Evolutionary conservation across 2,113 vertebrate species (phyloP).

Genomic region (Daboia siamensis): DNA sequence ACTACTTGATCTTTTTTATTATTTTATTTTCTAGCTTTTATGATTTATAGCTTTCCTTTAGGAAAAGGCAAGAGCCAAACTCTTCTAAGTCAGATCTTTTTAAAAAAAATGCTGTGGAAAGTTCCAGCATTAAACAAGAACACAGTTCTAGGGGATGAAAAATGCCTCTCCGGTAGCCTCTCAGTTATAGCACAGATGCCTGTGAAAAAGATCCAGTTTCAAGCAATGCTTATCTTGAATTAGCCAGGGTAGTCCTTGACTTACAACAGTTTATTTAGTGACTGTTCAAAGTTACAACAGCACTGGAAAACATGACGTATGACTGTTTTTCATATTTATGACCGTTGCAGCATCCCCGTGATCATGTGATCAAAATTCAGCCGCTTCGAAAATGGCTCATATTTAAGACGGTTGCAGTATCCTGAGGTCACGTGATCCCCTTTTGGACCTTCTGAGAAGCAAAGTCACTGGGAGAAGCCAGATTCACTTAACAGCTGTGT

Average conservation of each 20-base stretch:
- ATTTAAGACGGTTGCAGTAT: too few species aligned
- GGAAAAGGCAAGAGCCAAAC: conserved; percentile 36
- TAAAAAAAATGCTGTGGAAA: conserved; percentile 13
- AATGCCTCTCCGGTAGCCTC: not conserved
- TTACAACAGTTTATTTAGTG: not conserved
- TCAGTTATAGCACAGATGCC: not conserved
- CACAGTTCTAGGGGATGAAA: not conserved
- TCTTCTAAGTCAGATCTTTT: conserved; percentile 20
- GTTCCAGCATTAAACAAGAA: not conserved
- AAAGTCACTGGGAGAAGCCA: too few species aligned
- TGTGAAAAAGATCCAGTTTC: not conserved
- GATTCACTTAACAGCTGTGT: too few species aligned
- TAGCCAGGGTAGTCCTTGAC: not conserved
- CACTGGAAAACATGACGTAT: not conserved
- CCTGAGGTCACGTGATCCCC: too few species aligned
- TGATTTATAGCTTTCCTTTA: conserved; percentile 36
- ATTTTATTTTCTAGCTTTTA: conserved; percentile 18
- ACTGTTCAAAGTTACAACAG: not conserved
- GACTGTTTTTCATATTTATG: not conserved
- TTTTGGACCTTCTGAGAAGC: too few species aligned
- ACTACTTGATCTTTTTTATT: conserved; percentile 43
- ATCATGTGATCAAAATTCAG: too few species aligned
- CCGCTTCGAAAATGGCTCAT: too few species aligned
- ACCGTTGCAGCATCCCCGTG: too few species aligned
- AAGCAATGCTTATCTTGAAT: not conserved